Base-by-base conservation (phyloP, 2,113 vertebrate genomes). In the Ameiurus melas region DNA sequence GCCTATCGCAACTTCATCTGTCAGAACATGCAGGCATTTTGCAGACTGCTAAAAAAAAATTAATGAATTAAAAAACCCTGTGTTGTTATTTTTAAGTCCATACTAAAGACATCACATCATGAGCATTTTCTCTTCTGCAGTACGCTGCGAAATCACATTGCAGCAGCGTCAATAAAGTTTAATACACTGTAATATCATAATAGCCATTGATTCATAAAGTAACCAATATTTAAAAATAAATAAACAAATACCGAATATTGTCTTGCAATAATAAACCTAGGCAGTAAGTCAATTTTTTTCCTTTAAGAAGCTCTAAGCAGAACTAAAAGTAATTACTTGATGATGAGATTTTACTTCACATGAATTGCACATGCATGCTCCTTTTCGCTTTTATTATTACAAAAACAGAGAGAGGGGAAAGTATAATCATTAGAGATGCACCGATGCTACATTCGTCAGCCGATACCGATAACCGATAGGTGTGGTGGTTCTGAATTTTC, bases 321-420 rank as follows among this genome's bases (percentile, higher is more conserved):
- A 85, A 33, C 47, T 19, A 68, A 53, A 87, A 66, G 57, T 87
- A 81, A 87, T 90, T 77, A 82, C 85, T 87, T 53, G 20, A 70
- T 79, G 68, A 81, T 55, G 27, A 84, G 58, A 84, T 13, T 55
- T 78, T 58, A 85, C 25, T 55, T 88, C 30, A 75, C 27, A 85
- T 36, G 9, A 68, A 55, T 68, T 60, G 12, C 25, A 85, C 62
- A 82, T 83, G 81, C 30, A 84, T 83, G 83, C 58, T 75, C 33
- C 4, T 5, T 39, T 73, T 36, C 27, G 25, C 66, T 47, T 33
- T 20, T 33, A 60, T 62, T 70, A 64, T 88, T 66, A 12, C 16
- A 47, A 71, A 64, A 43, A 9, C 19, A 36, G 5, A 62, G 19
- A n/a, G 73, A 55, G 43, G n/a, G 71, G n/a, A 66, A 62, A 66